Evolutionary conservation across 2,797 vertebrate genomes (phyloP), one percentile per base, ranked within the genome.

Genomic region (Tinamus major): DNA sequence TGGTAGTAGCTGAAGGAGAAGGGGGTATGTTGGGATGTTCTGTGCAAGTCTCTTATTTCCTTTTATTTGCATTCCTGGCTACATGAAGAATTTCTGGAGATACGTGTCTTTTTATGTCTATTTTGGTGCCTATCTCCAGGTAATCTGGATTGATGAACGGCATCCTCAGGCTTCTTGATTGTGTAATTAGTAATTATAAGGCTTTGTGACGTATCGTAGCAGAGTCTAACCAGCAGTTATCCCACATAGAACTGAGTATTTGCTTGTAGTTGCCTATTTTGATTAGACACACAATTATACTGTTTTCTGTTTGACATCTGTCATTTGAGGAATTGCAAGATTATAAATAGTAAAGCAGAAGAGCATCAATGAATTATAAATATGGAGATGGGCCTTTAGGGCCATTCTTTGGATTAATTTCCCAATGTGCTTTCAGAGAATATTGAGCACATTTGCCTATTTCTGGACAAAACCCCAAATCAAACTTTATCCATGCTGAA

Each of bases 221-320:
- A 53, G 51, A 70, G 41, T 64, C 63, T 59, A 79, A 82, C 51
- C 68, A 77, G 56, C 21, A 68, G 61, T 79, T 87, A 71, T 63
- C 35, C 64, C 64, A 77, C 71, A 41, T 35, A 74, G 20, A 64
- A 35, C 46, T 48, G 75, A 76, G 4, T 70, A 64, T 77, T 92
- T 90, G 5, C 61, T 87, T 90, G 70, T 48, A 46, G 37, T 82
- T 91, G 48, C 53, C 44, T 82, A 4, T 67, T 85, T 14, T 61
- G 70, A 90, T 48, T 9, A 79, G 71, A 3, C 29, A 35, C 33
- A 9, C n/a, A 35, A 64, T 61, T 74, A 24, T 55, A 76, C 87
- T 53, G 17, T 27, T 29, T 77, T 77, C 21, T 61, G 93, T 93
- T 74, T 85, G 72, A 79, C 81, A 91, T 44, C 72, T 87, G 65